phyloP scores from a whole-genome alignment of 1,140 invertebrate genomes.

The Danaus plexippus region DNA sequence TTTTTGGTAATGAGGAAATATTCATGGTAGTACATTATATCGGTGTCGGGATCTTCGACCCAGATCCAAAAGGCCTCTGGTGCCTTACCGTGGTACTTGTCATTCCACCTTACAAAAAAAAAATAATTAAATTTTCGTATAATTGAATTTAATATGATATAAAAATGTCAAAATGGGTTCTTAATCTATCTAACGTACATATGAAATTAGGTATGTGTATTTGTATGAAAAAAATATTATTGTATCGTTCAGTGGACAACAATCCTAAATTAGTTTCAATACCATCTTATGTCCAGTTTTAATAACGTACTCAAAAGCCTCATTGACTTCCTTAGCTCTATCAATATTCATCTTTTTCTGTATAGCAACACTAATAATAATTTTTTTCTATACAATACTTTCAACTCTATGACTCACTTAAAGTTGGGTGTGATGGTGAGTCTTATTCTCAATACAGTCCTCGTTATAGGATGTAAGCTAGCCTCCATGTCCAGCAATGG shows the following conservation, averaged over 20 bases:
- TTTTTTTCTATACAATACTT: neutral
- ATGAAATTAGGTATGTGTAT: too few species aligned
- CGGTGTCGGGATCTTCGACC: conserved; percentile 95
- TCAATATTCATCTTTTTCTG: too few species aligned
- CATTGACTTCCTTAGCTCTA: too few species aligned
- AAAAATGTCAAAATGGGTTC: neutral
- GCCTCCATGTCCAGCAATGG: conserved; percentile 88
- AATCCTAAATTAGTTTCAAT: too few species aligned
- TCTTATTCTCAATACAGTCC: conserved; percentile 90
- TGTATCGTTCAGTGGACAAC: too few species aligned
- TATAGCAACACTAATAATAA: too few species aligned
- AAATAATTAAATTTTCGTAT: neutral
- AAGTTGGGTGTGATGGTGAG: conserved; percentile 89
- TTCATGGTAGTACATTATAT: conserved; percentile 97
- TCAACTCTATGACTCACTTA: conserved; percentile 55
- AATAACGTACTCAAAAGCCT: too few species aligned
- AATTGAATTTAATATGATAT: neutral
- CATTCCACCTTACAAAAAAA: conserved; percentile 81
- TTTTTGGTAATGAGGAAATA: conserved; percentile 91
- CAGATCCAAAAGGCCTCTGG: conserved; percentile 97
- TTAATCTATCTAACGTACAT: too few species aligned
- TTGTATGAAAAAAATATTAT: too few species aligned
- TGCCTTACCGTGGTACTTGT: conserved; percentile 88
- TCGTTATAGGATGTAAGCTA: conserved; percentile 94
- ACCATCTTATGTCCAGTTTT: too few species aligned